These are phyloP conservation scores for Callipepla californica DNA, from an alignment of 2,113 vertebrate species.

Conservation along the genomic window DNA sequence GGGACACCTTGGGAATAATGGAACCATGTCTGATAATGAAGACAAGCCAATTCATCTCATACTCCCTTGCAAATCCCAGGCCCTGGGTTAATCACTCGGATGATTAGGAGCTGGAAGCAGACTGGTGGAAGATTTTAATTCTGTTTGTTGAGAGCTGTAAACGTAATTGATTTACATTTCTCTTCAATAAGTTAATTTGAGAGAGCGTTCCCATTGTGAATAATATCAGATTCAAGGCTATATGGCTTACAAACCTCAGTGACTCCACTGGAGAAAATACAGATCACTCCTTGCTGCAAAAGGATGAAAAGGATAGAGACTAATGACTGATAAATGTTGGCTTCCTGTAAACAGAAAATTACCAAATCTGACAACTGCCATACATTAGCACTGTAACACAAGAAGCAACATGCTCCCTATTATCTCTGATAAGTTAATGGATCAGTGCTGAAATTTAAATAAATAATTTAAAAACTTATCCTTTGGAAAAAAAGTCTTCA, in stretches of 20 bases:
- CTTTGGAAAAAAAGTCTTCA: not conserved
- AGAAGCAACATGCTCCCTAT: slow-evolving; percentile 30
- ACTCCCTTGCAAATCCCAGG: slow-evolving; percentile 52
- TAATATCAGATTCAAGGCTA: slow-evolving; percentile 34
- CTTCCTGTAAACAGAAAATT: slow-evolving; percentile 70
- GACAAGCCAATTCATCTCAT: slow-evolving; percentile 55
- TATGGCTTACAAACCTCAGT: slow-evolving; percentile 30
- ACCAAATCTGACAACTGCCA: slow-evolving; percentile 53
- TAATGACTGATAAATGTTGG: slow-evolving; percentile 59
- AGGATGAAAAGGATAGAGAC: slow-evolving; percentile 50
- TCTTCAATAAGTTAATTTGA: slow-evolving; percentile 69
- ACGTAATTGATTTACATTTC: slow-evolving; percentile 73
- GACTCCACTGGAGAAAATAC: slow-evolving; percentile 64
- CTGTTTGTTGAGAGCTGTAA: slow-evolving; percentile 71
- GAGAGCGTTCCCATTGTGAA: slow-evolving; percentile 53
- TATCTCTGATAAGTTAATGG: slow-evolving; percentile 43
- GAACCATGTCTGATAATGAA: slow-evolving; percentile 46
- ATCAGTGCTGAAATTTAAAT: not conserved
- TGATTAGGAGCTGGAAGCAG: slow-evolving; percentile 53
- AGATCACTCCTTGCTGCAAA: slow-evolving; percentile 56
- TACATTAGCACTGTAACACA: slow-evolving; percentile 17
- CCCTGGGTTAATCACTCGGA: slow-evolving; percentile 41
- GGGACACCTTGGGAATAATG: not conserved
- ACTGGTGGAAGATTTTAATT: slow-evolving; percentile 71
- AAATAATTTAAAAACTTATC: not conserved